A percentile compares a stretch with the other conserved stretches of the same genome.
These are phyloP conservation scores for Trachelus stipa DNA, from an alignment of 2,888 invertebrate species.

Conservation along the genomic window DNA sequence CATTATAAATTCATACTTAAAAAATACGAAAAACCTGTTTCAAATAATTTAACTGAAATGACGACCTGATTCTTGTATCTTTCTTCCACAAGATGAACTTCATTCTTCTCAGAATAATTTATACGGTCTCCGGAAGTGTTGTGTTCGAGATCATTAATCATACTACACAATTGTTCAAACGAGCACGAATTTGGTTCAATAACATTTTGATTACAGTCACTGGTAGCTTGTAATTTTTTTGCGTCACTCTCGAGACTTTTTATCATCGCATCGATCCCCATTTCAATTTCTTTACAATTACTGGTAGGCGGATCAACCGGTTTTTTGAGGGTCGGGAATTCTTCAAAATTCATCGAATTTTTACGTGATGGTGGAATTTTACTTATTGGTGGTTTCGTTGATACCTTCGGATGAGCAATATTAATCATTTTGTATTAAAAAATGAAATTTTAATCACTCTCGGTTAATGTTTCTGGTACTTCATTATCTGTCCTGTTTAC, in stretches of 20 bases:
- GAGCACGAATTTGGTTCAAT: slow-evolving; percentile 48
- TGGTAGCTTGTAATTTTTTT: slow-evolving; percentile 20
- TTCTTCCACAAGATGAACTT: neutral
- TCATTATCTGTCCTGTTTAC: neutral
- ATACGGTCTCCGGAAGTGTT: slow-evolving; percentile 20
- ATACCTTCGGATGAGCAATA: slow-evolving; percentile 42
- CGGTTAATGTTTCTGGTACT: neutral
- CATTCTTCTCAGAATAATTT: neutral
- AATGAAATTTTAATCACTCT: neutral
- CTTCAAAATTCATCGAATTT: slow-evolving; percentile 17
- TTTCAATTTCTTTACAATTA: neutral
- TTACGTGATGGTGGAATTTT: slow-evolving; percentile 16
- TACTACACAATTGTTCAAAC: slow-evolving; percentile 52
- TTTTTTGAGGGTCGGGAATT: slow-evolving; percentile 11
- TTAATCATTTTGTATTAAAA: slow-evolving; percentile 36
- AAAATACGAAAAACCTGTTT: neutral
- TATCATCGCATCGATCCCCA: slow-evolving; percentile 14
- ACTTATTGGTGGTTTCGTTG: slow-evolving; percentile 40
- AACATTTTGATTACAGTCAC: slow-evolving; percentile 53
- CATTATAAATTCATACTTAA: slow-evolving; percentile 1
- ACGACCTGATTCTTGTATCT: slow-evolving; percentile 36
- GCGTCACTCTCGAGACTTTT: slow-evolving; percentile 14
- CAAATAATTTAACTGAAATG: slow-evolving; percentile 2
- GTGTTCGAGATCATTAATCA: slow-evolving; percentile 53
- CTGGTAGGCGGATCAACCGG: neutral